These are phyloP conservation scores for Malacosoma neustria DNA, from an alignment of 2,888 invertebrate genomes.

Conservation along the genomic window DNA sequence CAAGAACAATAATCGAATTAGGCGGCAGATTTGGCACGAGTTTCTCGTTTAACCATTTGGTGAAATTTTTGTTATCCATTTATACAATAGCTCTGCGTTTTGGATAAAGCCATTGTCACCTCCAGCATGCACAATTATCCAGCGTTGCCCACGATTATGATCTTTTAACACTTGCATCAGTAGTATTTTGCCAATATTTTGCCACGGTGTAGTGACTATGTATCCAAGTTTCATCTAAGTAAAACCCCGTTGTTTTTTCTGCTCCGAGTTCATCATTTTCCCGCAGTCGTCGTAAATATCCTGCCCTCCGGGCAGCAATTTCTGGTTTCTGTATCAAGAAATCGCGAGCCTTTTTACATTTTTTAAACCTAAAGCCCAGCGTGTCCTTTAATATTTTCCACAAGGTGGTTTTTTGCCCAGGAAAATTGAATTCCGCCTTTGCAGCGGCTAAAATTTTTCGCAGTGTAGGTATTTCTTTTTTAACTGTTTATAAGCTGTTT, in stretches of 20 bases:
- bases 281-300: constrained; percentile 15
- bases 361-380: constrained; percentile 14
- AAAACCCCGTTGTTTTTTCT: constrained; percentile 17
- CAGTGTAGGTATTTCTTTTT: constrained; percentile 15
- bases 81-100: constrained; percentile 13
- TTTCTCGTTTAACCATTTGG: constrained; percentile 9
- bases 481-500: constrained; percentile 2
- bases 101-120: constrained; percentile 14
- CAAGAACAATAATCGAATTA: neutral
- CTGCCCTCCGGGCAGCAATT: constrained; percentile 18
- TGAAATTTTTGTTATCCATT: constrained; percentile 14
- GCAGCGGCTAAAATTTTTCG: constrained; percentile 14
- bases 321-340: constrained; percentile 17
- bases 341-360: constrained; percentile 9
- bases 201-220: constrained; percentile 11
- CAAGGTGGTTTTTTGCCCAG: constrained; percentile 5
- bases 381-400: constrained; percentile 1
- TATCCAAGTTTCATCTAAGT: constrained; percentile 9
- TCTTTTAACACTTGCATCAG: constrained; percentile 10
- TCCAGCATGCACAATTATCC: constrained; percentile 16
- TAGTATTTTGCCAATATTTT: constrained; percentile 17
- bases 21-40: neutral
- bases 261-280: constrained; percentile 16
- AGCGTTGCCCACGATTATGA: constrained; percentile 10
- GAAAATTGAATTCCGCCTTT: constrained; percentile 14